A percentile compares a stretch with the other conserved stretches of the same genome.
phyloP scores from a whole-genome alignment of 2,797 vertebrate species.

The Brotula barbata region DNA sequence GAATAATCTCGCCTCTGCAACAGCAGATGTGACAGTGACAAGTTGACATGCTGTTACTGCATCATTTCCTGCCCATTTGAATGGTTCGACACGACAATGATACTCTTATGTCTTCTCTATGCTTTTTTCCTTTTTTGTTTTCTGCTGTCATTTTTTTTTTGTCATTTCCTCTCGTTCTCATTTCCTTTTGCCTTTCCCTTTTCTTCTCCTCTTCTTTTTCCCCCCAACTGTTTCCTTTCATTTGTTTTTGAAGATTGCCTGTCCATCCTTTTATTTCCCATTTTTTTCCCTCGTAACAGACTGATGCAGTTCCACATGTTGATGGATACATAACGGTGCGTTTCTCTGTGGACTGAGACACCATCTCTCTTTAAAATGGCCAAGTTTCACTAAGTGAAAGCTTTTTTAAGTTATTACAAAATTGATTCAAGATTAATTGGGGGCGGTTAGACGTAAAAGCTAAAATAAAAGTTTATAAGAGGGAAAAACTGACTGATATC shows the following conservation, averaged over 20 bases:
- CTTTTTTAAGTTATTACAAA: slow-evolving; percentile 10
- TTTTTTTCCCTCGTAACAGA: neutral
- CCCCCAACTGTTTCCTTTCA: neutral
- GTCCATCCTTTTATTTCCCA: neutral
- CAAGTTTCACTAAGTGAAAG: neutral
- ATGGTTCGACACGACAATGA: slow-evolving; percentile 51
- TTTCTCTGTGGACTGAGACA: slow-evolving; percentile 31
- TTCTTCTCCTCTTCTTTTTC: neutral
- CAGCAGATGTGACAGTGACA: too few species aligned
- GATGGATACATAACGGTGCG: slow-evolving; percentile 32
- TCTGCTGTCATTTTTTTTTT: too few species aligned
- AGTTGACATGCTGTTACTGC: slow-evolving; percentile 62
- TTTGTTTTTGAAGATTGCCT: neutral
- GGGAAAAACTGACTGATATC: neutral
- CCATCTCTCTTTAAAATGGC: slow-evolving; percentile 20
- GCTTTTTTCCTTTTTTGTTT: neutral
- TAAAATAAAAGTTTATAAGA: neutral
- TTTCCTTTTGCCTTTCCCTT: neutral
- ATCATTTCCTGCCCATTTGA: slow-evolving; percentile 50
- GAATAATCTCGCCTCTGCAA: too few species aligned
- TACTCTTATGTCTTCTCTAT: slow-evolving; percentile 8
- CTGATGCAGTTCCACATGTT: slow-evolving; percentile 3
- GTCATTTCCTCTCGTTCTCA: neutral
- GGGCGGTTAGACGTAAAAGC: neutral
- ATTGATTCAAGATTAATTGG: slow-evolving; percentile 5